Evolutionary conservation across 1,140 invertebrate genomes (phyloP), one percentile per base, ranked within the genome.

Genomic region (Eriosoma lanigerum): DNA sequence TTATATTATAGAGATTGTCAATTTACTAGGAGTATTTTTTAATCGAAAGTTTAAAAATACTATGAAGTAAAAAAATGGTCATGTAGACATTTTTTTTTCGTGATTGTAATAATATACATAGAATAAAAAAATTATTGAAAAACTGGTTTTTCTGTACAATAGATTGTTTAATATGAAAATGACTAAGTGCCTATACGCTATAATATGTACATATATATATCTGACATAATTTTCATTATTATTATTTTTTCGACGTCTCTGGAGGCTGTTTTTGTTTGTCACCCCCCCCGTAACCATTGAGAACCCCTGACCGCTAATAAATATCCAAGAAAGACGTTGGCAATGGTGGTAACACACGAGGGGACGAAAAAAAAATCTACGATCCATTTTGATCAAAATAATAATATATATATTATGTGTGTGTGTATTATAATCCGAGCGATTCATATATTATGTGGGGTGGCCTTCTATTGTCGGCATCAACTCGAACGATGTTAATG

Each of bases 401-500:
- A 78, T 60, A 38, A 76, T 32, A 58, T 60, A 76, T n/a, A 76
- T 44, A 56, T 58, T 46, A 68, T 46, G 2, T 78, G 56, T 48
- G 24, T 78, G 56, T 78, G 48, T 48, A 62, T 78, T 78, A 78
- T 78, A 78, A 78, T 78, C 75, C 75, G 75, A 78, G 56, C 54
- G 75, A 58, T 60, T 56, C 38, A 9, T 52, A n/a, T 8, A 50
- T 70, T 58, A 54, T 73, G 52, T 78, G 54, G 75, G 75, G 75
- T 78, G 75, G 75, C 75, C 56, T 58, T 62, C 75, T 24, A 78
- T 78, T 78, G 75, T 78, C 75, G 75, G 56, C 75, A 48, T 78
- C 75, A 78, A 78, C 75, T 78, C 75, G 75, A 78, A 78, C 38
- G 75, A 78, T 78, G 75, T 78, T 78, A 78, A 78, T 78, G 75